phyloP scores from a whole-genome alignment of 2,888 invertebrate species.

The Philonicus albiceps region DNA sequence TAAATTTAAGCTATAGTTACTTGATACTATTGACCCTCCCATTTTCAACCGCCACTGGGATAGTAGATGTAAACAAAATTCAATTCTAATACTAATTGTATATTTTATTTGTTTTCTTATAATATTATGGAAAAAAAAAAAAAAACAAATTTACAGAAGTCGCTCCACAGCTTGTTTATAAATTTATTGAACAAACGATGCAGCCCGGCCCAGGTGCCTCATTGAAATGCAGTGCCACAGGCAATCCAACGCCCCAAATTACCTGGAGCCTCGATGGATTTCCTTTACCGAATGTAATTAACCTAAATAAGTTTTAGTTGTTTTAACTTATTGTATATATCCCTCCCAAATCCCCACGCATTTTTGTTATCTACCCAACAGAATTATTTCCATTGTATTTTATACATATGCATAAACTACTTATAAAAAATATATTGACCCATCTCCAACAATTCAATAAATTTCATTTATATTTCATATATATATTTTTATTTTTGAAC shows the following conservation, averaged over 20 bases:
- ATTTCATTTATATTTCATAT: not conserved
- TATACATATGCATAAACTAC: not conserved
- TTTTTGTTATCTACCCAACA: not conserved
- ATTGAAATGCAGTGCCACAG: slow-evolving; percentile 77
- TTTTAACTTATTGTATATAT: not conserved
- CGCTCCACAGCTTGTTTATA: slow-evolving; percentile 76
- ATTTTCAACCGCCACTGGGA: too few species aligned
- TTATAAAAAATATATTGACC: not conserved
- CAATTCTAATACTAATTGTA: not conserved
- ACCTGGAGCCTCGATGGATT: slow-evolving; percentile 80
- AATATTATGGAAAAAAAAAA: not conserved
- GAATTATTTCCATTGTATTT: not conserved
- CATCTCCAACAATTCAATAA: not conserved
- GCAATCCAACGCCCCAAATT: slow-evolving; percentile 80
- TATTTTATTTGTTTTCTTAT: not conserved
- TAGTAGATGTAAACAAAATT: too few species aligned
- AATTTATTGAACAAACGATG: slow-evolving; percentile 80
- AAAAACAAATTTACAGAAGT: slow-evolving; percentile 70
- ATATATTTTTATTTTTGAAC: not conserved
- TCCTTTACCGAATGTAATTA: slow-evolving; percentile 68
- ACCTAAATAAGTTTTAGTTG: slow-evolving; percentile 34
- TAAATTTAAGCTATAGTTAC: too few species aligned
- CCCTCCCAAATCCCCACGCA: not conserved
- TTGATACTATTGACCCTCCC: too few species aligned
- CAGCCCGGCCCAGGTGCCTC: slow-evolving; percentile 81